Percentiles rank a stretch among this genome's conserved stretches.
Conservation (phyloP, 2,797 vertebrate genomes). For the Eleutherodactylus coqui region DNA sequence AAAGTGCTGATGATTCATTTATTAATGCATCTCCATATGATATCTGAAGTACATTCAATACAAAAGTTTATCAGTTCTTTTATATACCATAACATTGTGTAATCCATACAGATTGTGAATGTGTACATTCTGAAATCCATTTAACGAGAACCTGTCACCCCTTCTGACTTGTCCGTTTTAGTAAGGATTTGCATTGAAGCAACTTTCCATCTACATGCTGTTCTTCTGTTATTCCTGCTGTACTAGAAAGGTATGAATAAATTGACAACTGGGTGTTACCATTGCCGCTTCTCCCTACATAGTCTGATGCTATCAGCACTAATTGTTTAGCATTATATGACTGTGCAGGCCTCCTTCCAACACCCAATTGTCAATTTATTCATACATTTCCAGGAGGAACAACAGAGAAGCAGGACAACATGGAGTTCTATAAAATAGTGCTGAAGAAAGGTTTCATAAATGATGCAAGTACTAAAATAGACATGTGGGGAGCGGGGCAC, state of each 20-base stretch:
- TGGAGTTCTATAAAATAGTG: too few relatives aligned
- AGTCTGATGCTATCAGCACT: not conserved
- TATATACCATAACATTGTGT: not conserved
- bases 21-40: slow-evolving; percentile 20
- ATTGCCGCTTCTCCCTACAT: not conserved
- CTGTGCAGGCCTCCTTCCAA: too few relatives aligned
- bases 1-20: not conserved
- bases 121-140: not conserved
- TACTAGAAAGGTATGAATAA: not conserved
- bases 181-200: too few relatives aligned
- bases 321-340: not conserved
- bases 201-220: not conserved
- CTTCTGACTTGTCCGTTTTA: not conserved
- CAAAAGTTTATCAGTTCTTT: slow-evolving; percentile 10
- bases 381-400: too few relatives aligned
- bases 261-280: not conserved
- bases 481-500: not conserved
- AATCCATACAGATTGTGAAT: not conserved
- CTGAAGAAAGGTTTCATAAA: too few relatives aligned
- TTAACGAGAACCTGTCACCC: not conserved
- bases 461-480: too few relatives aligned
- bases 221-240: not conserved
- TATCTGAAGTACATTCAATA: slow-evolving; percentile 15
- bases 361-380: too few relatives aligned
- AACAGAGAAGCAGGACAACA: too few relatives aligned